These are phyloP conservation scores for Acanthochromis polyacanthus DNA, from an alignment of 2,113 vertebrate species.

Conservation along the genomic window DNA sequence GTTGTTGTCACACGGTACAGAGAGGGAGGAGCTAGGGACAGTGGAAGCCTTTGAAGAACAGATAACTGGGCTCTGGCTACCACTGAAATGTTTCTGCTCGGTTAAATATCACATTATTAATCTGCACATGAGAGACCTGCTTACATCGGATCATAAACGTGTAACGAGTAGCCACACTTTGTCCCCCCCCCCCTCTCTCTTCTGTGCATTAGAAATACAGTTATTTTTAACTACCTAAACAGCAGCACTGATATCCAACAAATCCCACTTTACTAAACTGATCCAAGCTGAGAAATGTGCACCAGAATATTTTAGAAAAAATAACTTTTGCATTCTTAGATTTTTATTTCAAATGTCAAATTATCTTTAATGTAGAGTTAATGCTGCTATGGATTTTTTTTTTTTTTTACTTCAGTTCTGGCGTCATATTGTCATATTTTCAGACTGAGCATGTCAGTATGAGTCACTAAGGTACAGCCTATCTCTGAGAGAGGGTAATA, in stretches of 20 bases:
- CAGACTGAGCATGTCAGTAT: neutral
- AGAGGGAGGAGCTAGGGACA: conserved; percentile 96
- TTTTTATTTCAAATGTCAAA: neutral
- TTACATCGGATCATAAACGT: neutral
- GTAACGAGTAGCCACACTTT: neutral
- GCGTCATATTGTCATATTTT: conserved; percentile 3
- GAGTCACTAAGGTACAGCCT: conserved; percentile 21
- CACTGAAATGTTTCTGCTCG: conserved; percentile 46
- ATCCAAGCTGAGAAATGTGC: too few species aligned
- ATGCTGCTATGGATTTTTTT: neutral
- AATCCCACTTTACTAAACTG: too few species aligned
- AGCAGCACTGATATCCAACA: too few species aligned
- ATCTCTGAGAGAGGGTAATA: conserved; percentile 8
- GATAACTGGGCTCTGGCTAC: conserved; percentile 70
- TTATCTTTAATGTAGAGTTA: neutral
- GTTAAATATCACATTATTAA: conserved; percentile 15
- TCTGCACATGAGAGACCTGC: neutral
- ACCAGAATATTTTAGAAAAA: neutral
- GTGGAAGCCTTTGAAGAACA: conserved; percentile 91
- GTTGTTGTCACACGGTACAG: conserved; percentile 98
- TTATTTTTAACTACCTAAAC: too few species aligned
- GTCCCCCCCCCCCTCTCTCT: too few species aligned
- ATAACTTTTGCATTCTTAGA: neutral
- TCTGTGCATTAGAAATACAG: too few species aligned
- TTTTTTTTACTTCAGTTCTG: neutral